phyloP scores from a whole-genome alignment of 1,140 invertebrate genomes.

The Cydia splendana region DNA sequence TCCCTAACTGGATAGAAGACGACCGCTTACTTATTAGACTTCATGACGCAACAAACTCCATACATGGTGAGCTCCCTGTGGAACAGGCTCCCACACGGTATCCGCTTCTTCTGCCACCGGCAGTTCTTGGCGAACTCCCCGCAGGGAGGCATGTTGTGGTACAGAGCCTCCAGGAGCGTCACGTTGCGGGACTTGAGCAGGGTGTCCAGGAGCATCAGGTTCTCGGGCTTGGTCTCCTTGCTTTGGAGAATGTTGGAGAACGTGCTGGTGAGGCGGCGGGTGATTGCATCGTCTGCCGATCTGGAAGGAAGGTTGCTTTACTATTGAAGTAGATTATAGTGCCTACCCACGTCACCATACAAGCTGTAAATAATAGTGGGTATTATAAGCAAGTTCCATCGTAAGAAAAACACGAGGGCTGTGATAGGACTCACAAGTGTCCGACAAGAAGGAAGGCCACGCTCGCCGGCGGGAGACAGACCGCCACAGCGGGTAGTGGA shows the following conservation, averaged over 20 bases:
- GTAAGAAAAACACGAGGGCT: too few relatives aligned
- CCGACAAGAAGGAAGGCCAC: slow-evolving; percentile 45
- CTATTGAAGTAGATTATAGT: too few relatives aligned
- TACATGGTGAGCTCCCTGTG: slow-evolving; percentile 51
- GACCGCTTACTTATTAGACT: slow-evolving; percentile 45
- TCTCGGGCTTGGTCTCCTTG: slow-evolving; percentile 41
- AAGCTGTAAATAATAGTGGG: too few relatives aligned
- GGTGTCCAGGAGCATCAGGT: slow-evolving; percentile 47
- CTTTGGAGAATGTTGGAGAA: slow-evolving; percentile 47
- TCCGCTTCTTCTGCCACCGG: slow-evolving; percentile 47
- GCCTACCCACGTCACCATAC: too few relatives aligned
- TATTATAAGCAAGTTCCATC: too few relatives aligned
- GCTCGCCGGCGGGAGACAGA: slow-evolving; percentile 51
- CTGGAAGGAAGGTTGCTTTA: slow-evolving; percentile 32
- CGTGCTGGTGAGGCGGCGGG: slow-evolving; percentile 43
- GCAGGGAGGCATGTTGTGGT: slow-evolving; percentile 51
- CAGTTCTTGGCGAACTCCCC: slow-evolving; percentile 47
- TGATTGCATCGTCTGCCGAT: slow-evolving; percentile 37
- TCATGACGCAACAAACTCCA: slow-evolving; percentile 62
- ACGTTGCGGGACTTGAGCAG: slow-evolving; percentile 47
- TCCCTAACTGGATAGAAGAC: too few relatives aligned
- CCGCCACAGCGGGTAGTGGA: slow-evolving; percentile 48
- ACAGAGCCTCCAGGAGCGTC: slow-evolving; percentile 47
- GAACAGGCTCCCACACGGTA: slow-evolving; percentile 56
- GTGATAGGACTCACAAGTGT: slow-evolving; percentile 42